Conservation (phyloP, 2,113 vertebrate species). For the Pavo muticus region DNA sequence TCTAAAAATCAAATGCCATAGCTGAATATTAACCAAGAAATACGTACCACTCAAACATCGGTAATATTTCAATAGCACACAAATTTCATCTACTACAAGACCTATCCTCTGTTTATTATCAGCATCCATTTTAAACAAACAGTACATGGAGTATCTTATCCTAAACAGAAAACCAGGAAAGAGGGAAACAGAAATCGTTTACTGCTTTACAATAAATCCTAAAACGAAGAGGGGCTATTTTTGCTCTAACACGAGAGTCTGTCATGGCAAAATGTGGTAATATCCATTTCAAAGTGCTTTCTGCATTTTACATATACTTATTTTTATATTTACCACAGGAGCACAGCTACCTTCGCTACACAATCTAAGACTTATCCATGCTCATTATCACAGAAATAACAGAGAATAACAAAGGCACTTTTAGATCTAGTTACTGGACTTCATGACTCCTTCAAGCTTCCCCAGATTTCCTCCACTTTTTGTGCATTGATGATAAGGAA, state of each 20-base stretch:
- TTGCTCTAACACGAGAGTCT: neutral
- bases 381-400: neutral
- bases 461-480: neutral
- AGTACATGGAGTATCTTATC: neutral
- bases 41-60: neutral
- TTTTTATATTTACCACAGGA: neutral
- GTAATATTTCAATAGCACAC: neutral
- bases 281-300: neutral
- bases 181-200: neutral
- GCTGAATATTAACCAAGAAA: slow-evolving; percentile 13
- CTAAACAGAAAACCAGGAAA: neutral
- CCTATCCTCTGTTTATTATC: neutral
- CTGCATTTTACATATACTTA: neutral
- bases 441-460: neutral
- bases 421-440: neutral
- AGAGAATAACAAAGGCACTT: neutral
- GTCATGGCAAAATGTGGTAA: neutral
- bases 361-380: neutral
- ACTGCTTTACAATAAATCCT: neutral
- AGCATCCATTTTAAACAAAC: neutral
- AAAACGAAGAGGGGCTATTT: neutral
- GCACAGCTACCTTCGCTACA: neutral
- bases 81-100: neutral
- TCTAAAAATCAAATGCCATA: slow-evolving; percentile 14
- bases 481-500: neutral